A percentile compares a stretch with the other conserved stretches of the same genome.
Evolutionary conservation across 2,113 vertebrate genomes (phyloP).

Genomic region (Bambusicola thoracicus): DNA sequence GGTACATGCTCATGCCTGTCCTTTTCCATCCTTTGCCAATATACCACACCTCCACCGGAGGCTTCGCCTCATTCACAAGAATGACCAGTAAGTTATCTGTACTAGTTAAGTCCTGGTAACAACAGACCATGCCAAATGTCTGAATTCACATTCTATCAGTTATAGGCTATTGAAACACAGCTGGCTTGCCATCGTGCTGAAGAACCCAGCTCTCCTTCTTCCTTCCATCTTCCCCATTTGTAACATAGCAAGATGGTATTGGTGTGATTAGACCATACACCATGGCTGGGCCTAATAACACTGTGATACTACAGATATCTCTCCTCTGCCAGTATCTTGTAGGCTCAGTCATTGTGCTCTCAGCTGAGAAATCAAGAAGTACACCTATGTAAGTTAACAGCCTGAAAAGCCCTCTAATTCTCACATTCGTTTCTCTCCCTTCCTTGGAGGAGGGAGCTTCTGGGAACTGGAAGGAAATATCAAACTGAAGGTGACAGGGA

Average conservation of each 20-base stretch:
- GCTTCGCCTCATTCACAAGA: neutral
- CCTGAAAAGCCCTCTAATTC: constrained; percentile 1
- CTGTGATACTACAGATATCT: constrained; percentile 69
- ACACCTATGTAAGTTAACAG: neutral
- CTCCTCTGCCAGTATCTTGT: constrained; percentile 22
- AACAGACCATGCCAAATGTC: constrained; percentile 54
- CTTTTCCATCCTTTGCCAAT: constrained; percentile 5
- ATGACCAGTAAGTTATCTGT: neutral
- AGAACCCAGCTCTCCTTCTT: constrained; percentile 1
- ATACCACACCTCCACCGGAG: neutral
- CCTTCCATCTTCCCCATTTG: neutral
- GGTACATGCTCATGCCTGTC: neutral
- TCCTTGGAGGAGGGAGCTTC: constrained; percentile 24
- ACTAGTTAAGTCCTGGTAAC: constrained; percentile 27
- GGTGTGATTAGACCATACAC: constrained; percentile 3
- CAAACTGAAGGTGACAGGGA: neutral
- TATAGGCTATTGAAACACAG: neutral
- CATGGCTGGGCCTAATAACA: constrained; percentile 67
- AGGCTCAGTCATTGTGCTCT: constrained; percentile 31
- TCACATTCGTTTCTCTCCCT: neutral
- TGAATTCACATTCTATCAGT: neutral
- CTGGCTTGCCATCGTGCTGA: constrained; percentile 5
- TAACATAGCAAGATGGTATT: neutral
- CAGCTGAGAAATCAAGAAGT: constrained; percentile 23
- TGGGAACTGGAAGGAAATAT: constrained; percentile 1